Evolutionary conservation across 53 echinoderm and acorn worm genomes (phyloP).

Genomic region (Actinopyga echinites): DNA sequence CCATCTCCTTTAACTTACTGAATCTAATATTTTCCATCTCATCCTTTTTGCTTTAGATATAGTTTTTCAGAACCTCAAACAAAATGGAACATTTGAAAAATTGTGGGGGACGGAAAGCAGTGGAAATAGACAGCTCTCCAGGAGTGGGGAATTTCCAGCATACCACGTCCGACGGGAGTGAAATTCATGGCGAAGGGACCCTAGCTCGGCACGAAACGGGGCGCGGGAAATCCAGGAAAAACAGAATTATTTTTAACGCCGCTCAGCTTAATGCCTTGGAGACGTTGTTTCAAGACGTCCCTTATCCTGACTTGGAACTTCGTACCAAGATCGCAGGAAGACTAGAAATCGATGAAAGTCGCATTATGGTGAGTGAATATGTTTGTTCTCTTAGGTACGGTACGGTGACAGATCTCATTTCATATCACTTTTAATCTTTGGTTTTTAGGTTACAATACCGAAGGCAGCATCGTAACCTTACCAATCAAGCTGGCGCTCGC

Average conservation of each 20-base stretch:
- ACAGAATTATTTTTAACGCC: conserved; percentile 82
- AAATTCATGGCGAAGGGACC: neutral
- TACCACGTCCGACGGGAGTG: conserved; percentile 22
- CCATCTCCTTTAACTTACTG: too few relatives aligned
- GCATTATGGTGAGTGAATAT: conserved; percentile 84
- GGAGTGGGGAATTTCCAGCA: conserved; percentile 16
- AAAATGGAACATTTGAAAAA: too few relatives aligned
- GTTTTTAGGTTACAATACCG: too few relatives aligned
- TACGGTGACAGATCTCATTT: too few relatives aligned
- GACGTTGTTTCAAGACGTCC: conserved; percentile 68
- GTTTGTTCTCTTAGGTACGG: too few relatives aligned
- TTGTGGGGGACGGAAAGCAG: neutral
- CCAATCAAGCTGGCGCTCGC: too few relatives aligned
- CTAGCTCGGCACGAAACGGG: neutral
- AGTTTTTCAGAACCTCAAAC: too few relatives aligned
- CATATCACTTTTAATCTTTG: too few relatives aligned
- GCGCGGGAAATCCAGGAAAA: neutral
- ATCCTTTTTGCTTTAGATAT: too few relatives aligned
- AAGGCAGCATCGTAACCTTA: too few relatives aligned
- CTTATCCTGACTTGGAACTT: conserved; percentile 79
- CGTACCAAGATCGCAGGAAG: conserved; percentile 78
- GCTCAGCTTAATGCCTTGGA: conserved; percentile 93
- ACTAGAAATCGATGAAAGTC: conserved; percentile 79
- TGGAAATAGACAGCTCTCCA: conserved; percentile 19
- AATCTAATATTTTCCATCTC: too few relatives aligned